Base-by-base conservation (phyloP, 2,888 invertebrate genomes). In the Liodrosophila aerea region DNA sequence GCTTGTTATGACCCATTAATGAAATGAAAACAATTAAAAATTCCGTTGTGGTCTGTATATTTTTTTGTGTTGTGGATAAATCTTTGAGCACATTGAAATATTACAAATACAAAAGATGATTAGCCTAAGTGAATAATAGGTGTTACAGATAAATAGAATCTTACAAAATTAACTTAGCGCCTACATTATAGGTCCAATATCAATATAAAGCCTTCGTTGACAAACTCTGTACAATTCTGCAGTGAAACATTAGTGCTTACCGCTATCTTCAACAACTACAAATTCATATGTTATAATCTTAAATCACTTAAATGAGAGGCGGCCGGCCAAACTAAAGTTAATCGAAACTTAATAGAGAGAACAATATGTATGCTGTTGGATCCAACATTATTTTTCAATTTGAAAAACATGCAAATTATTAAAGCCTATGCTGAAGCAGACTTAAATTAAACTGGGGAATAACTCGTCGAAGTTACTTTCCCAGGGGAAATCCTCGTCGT, bases 401-500 rank as follows among this genome's bases (percentile, higher is more conserved):
- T 72, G 66, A 72, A 74, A 73, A 76, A 66, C 41, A 40, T 5
- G 33, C 40, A 39, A 18, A 11, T 1, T 46, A 31, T 41, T 31
- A 33, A 18, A 16, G 16, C 5, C 16, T 1, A 9, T 5, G 29
- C 7, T 15, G 22, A 31, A 30, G 29, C 7, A 12, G 22, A 31
- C 22, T 33, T 60, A 95, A 50, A 93, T 92, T 84, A 95, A 90
- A 64, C 92, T 93, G 31, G 95, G 95, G 90, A 96, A 96, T 74
- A 96, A 90, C 90, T 95, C 95, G 63, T 94, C 93, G 80, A 95
- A 93, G 76, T 93, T 93, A 85, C 93, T 93, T 85, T 94, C 93
- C 94, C 94, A 95, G 82, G 93, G 91, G 86, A 94, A 94, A 85
- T 93, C 87, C 7, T 86, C 87, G 12, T 73, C 77, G 0, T 74